These are phyloP conservation scores for Oconnorella tubifera DNA, from an alignment of 2,888 invertebrate species.

Conservation along the genomic window DNA sequence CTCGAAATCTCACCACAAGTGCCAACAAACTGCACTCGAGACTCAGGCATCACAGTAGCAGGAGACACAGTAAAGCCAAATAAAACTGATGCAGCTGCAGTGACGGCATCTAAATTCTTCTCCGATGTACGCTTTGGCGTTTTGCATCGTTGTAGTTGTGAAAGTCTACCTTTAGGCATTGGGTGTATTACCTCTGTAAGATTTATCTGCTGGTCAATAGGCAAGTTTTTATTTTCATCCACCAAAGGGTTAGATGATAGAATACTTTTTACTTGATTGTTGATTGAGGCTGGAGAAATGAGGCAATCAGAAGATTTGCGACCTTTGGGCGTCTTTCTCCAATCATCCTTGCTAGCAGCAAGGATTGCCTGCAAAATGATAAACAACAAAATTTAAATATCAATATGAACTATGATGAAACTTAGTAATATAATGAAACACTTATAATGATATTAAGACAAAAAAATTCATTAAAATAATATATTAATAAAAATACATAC, in stretches of 20 bases:
- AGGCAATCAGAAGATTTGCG: neutral
- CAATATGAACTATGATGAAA: neutral
- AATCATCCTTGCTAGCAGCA: constrained; percentile 4
- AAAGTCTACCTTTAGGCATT: too few relatives aligned
- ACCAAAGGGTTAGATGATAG: too few relatives aligned
- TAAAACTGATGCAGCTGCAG: neutral
- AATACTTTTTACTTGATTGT: too few relatives aligned
- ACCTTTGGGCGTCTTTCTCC: neutral
- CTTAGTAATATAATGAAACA: neutral
- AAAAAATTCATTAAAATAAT: neutral
- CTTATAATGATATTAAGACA: neutral
- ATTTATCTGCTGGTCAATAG: too few relatives aligned
- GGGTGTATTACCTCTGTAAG: too few relatives aligned
- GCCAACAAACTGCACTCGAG: constrained; percentile 13
- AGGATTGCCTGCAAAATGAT: constrained; percentile 11
- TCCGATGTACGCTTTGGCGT: too few relatives aligned
- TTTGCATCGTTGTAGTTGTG: too few relatives aligned
- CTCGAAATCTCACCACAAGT: constrained; percentile 6
- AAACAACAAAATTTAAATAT: neutral
- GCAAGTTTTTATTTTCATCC: too few relatives aligned
- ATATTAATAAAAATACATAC: neutral
- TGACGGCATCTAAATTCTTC: too few relatives aligned
- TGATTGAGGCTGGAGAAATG: neutral
- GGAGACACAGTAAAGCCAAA: neutral
- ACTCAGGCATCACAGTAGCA: neutral